A percentile compares a stretch with the other conserved stretches of the same genome.
Evolutionary conservation across 2,797 vertebrate genomes (phyloP).

Genomic region (Pseudochaenichthys georgianus): DNA sequence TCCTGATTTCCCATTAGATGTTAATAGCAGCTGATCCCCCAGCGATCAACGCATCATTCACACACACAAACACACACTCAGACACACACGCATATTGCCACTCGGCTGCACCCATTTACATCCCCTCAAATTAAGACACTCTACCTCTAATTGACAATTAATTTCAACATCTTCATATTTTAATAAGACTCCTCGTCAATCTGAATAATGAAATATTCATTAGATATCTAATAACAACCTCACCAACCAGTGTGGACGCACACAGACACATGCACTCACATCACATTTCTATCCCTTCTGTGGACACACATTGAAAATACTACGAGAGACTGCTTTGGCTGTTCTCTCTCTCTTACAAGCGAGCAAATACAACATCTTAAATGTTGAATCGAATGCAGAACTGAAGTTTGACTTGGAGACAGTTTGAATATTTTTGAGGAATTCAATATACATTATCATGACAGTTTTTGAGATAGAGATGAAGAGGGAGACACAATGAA

Average conservation of each 20-base stretch:
- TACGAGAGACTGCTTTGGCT: conserved; percentile 10
- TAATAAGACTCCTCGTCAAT: conserved; percentile 90
- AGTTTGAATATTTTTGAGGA: conserved; percentile 23
- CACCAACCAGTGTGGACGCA: conserved; percentile 49
- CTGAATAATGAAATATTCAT: conserved; percentile 91
- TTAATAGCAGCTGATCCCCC: conserved; percentile 83
- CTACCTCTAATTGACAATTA: conserved; percentile 90
- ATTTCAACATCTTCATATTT: conserved; percentile 92
- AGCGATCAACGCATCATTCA: conserved; percentile 75
- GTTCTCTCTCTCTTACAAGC: conserved; percentile 13
- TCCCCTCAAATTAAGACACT: conserved; percentile 89
- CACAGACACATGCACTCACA: conserved; percentile 7
- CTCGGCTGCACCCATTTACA: conserved; percentile 83
- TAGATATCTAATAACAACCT: conserved; percentile 86
- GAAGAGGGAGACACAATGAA: conserved; percentile 1
- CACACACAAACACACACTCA: conserved; percentile 31
- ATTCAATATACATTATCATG: not conserved
- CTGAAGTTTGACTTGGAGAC: conserved; percentile 8
- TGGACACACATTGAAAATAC: conserved; percentile 45
- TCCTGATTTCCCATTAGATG: conserved; percentile 86
- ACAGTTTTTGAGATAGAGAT: conserved; percentile 2
- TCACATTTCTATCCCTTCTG: conserved; percentile 24
- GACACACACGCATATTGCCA: conserved; percentile 44
- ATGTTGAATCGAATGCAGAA: conserved; percentile 14
- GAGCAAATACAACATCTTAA: not conserved